These are phyloP conservation scores for Microcebus tavaratra DNA, from an alignment of 2,113 vertebrate species.

Conservation along the genomic window DNA sequence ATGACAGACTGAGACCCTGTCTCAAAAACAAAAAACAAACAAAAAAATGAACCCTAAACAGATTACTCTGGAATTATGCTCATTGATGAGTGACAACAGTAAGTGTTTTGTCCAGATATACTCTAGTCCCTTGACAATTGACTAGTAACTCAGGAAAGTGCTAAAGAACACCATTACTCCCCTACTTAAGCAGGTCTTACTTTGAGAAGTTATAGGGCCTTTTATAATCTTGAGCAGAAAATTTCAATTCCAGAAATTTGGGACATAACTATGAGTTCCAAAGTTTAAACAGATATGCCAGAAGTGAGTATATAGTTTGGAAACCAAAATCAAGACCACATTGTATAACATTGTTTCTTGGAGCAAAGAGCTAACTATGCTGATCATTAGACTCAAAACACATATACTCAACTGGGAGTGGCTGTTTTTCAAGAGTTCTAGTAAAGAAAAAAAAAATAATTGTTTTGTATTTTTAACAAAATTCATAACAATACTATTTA, in stretches of 20 bases:
- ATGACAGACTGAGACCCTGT: no score
- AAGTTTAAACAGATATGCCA: neutral
- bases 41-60: no score
- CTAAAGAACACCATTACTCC: neutral
- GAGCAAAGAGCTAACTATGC: neutral
- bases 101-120: neutral
- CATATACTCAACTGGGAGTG: neutral
- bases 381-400: neutral
- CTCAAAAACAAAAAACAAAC: no score
- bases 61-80: neutral
- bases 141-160: neutral
- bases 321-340: neutral
- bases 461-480: slow-evolving; percentile 52
- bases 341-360: neutral
- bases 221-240: neutral
- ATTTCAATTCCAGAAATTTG: neutral
- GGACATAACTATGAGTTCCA: neutral
- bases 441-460: neutral
- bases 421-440: neutral
- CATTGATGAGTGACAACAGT: neutral
- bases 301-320: neutral
- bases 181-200: neutral
- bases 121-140: neutral
- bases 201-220: neutral
- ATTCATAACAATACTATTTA: neutral